A percentile compares a stretch with the other conserved stretches of the same genome.
phyloP scores from a whole-genome alignment of 2,113 vertebrate genomes.

The Cnemophilus loriae region DNA sequence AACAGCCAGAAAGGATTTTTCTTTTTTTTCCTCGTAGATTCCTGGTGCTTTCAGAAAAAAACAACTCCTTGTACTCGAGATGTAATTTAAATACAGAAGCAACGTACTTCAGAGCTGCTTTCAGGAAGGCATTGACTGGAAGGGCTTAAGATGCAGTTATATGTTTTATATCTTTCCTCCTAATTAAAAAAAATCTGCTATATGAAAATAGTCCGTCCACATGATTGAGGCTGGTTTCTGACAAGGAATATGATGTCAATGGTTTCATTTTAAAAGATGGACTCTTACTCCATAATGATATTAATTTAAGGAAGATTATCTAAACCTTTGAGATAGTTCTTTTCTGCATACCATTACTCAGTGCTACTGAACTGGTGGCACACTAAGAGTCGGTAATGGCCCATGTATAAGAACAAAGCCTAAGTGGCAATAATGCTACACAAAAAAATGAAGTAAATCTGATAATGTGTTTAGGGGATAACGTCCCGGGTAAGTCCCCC shows the following conservation, averaged over 20 bases:
- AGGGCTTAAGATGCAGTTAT: background rate
- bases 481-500: accelerated
- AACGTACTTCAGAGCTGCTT: background rate
- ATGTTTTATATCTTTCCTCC: background rate
- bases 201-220: background rate
- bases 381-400: background rate
- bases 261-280: background rate
- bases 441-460: background rate
- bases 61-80: background rate
- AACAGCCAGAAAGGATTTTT: background rate
- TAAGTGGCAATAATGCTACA: background rate
- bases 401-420: background rate
- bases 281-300: background rate
- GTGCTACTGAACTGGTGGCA: background rate
- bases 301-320: background rate
- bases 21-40: background rate
- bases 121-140: background rate
- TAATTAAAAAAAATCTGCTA: background rate
- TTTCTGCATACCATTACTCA: background rate
- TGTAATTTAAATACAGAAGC: background rate
- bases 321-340: background rate
- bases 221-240: background rate
- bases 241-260: background rate
- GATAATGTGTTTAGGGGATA: background rate
- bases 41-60: background rate